phyloP scores from a whole-genome alignment of 2,797 vertebrate species.

The Sebastes minor region DNA sequence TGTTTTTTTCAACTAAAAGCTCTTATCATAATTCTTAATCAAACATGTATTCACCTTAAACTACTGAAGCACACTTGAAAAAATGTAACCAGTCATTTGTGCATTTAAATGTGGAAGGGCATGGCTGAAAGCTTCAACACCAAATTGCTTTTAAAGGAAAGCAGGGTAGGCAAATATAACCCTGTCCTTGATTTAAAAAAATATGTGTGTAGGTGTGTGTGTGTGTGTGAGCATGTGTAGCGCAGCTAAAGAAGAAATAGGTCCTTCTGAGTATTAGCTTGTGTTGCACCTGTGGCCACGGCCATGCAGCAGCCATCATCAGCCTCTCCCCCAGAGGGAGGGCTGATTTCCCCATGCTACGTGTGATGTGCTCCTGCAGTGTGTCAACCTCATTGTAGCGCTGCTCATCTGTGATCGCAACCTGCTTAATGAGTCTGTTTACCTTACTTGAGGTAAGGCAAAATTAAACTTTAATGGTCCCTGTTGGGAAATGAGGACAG shows the following conservation, averaged over 20 bases:
- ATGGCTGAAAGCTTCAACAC: neutral
- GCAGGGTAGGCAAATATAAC: neutral
- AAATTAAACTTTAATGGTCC: conserved; percentile 63
- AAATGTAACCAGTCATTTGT: neutral
- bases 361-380: conserved; percentile 17
- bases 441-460: conserved; percentile 42
- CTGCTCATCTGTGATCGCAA: conserved; percentile 70
- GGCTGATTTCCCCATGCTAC: conserved; percentile 69
- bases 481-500: conserved; percentile 20
- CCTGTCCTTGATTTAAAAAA: neutral
- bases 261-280: neutral
- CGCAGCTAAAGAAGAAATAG: neutral
- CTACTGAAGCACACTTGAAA: neutral
- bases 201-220: neutral
- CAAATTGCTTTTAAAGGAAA: neutral
- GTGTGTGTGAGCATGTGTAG: neutral
- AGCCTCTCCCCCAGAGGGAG: conserved; percentile 27
- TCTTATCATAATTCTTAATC: neutral
- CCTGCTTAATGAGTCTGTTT: conserved; percentile 77
- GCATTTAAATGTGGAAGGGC: neutral
- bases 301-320: neutral
- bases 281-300: conserved; percentile 50
- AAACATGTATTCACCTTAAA: neutral
- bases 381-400: conserved; percentile 33
- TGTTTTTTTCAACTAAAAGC: conserved; percentile 5